These are phyloP conservation scores for Limosa lapponica DNA, from an alignment of 2,797 vertebrate genomes.

Conservation along the genomic window DNA sequence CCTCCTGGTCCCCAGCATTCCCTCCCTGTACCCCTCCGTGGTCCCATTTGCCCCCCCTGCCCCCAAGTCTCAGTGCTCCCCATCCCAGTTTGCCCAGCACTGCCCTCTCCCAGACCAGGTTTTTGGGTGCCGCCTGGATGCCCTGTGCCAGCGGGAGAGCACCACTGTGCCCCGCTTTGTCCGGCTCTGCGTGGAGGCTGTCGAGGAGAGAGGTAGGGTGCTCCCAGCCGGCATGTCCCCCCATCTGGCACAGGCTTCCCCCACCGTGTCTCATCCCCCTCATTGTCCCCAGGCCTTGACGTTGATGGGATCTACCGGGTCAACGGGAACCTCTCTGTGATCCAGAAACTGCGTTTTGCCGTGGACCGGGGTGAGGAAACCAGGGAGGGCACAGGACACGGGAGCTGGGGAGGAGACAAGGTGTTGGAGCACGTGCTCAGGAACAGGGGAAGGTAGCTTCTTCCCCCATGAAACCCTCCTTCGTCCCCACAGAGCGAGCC, in stretches of 20 bases:
- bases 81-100: background rate
- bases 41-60: background rate
- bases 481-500: slow-evolving; percentile 83
- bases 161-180: slow-evolving; percentile 90
- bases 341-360: slow-evolving; percentile 93
- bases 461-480: background rate
- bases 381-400: rapidly evolving
- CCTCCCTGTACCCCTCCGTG: no score
- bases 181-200: slow-evolving; percentile 85
- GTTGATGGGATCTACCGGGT: slow-evolving; percentile 93
- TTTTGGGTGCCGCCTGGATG: slow-evolving; percentile 90
- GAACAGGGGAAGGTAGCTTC: background rate
- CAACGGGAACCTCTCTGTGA: slow-evolving; percentile 89
- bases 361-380: slow-evolving; percentile 88
- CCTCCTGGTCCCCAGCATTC: background rate
- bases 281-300: slow-evolving; percentile 82
- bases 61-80: background rate
- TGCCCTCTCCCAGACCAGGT: slow-evolving; percentile 87
- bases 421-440: background rate
- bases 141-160: slow-evolving; percentile 89
- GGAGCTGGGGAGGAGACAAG: no score
- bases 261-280: background rate
- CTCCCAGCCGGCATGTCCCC: rapidly evolving
- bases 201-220: slow-evolving; percentile 88
- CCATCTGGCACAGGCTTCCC: rapidly evolving